These are phyloP conservation scores for Spisula subtruncata DNA, from an alignment of 2,888 invertebrate species.

Conservation along the genomic window DNA sequence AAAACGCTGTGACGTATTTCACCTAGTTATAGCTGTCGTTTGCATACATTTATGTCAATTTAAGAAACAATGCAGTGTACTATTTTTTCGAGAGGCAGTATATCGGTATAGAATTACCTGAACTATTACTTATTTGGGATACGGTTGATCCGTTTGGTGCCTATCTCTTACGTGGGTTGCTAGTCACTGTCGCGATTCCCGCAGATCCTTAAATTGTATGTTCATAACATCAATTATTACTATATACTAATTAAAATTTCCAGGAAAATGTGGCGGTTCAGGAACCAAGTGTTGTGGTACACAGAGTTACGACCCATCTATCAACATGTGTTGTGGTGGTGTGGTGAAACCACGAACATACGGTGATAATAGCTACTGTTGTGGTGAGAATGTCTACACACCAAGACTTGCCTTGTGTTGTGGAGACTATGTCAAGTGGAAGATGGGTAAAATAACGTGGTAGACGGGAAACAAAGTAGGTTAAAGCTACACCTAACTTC, in stretches of 20 bases:
- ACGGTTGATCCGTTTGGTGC: too few species aligned
- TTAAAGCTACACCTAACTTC: not conserved
- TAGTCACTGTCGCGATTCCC: too few species aligned
- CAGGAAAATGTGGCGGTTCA: constrained; percentile 56
- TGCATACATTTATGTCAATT: too few species aligned
- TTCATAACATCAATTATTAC: too few species aligned
- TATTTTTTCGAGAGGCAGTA: too few species aligned
- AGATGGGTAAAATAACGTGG: constrained; percentile 53
- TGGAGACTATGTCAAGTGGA: constrained; percentile 65
- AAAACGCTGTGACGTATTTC: too few species aligned
- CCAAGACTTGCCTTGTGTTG: constrained; percentile 65
- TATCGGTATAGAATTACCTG: too few species aligned
- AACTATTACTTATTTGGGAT: too few species aligned
- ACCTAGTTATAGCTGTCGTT: too few species aligned
- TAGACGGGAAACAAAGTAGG: constrained; percentile 35
- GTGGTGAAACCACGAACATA: constrained; percentile 58
- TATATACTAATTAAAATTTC: not conserved
- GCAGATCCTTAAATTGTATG: too few species aligned
- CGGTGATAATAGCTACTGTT: constrained; percentile 63
- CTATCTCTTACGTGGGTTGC: too few species aligned
- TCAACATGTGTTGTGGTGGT: constrained; percentile 61
- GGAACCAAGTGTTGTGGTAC: constrained; percentile 61
- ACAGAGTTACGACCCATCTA: constrained; percentile 54
- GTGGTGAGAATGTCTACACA: constrained; percentile 62
- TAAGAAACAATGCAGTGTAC: too few species aligned